phyloP scores from a whole-genome alignment of 2,113 vertebrate species.

The Nansenia antarctica region DNA sequence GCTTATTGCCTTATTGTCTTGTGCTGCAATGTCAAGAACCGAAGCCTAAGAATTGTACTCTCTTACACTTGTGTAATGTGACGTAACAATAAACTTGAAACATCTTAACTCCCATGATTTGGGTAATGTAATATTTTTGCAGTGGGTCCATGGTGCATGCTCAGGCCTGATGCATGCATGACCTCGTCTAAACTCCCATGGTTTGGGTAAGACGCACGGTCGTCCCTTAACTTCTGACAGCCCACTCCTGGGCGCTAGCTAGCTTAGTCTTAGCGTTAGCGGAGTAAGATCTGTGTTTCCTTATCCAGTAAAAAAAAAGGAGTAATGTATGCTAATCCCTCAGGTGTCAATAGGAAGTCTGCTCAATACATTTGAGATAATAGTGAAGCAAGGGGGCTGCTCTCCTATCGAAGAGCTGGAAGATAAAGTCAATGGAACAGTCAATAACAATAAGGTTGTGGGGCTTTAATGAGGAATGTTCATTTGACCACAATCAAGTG shows the following conservation, averaged over 20 bases:
- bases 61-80: too few species aligned
- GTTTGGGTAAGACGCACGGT: background rate
- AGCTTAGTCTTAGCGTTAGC: slow-evolving; percentile 36
- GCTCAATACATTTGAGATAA: slow-evolving; percentile 79
- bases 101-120: too few species aligned
- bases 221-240: slow-evolving; percentile 26
- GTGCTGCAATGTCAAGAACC: too few species aligned
- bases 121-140: too few species aligned
- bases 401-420: slow-evolving; percentile 72
- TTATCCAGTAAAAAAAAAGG: slow-evolving; percentile 65
- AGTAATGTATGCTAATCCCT: slow-evolving; percentile 79
- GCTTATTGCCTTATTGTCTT: too few species aligned
- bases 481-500: slow-evolving; percentile 80
- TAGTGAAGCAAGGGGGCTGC: slow-evolving; percentile 70
- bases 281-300: slow-evolving; percentile 47
- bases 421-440: slow-evolving; percentile 78
- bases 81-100: too few species aligned
- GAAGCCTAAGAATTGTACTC: too few species aligned
- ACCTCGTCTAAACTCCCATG: background rate
- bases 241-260: slow-evolving; percentile 26
- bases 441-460: slow-evolving; percentile 82
- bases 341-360: slow-evolving; percentile 71
- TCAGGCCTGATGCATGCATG: background rate
- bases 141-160: background rate
- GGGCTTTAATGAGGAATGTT: slow-evolving; percentile 78